A percentile compares a stretch with the other conserved stretches of the same genome.
Conservation (phyloP, 2,113 vertebrate genomes). For the Seriola aureovittata region DNA sequence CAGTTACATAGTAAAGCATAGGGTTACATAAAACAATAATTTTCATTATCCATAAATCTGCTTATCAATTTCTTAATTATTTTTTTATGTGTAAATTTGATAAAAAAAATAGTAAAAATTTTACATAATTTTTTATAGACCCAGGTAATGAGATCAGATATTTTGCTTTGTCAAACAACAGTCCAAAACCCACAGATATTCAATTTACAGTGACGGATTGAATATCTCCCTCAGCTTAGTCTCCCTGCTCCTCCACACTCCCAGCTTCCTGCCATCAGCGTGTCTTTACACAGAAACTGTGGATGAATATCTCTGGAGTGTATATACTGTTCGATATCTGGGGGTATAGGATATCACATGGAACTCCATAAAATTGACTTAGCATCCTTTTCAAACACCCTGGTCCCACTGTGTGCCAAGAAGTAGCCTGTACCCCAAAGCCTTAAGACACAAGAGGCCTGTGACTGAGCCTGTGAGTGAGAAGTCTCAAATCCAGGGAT, state of each 20-base stretch:
- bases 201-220: too few relatives aligned
- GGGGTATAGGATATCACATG: slow-evolving; percentile 79
- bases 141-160: too few relatives aligned
- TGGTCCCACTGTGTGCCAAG: slow-evolving; percentile 40
- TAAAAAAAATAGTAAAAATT: too few relatives aligned
- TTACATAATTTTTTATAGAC: too few relatives aligned
- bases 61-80: too few relatives aligned
- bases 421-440: slow-evolving; percentile 11
- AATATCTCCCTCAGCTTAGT: too few relatives aligned
- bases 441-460: slow-evolving; percentile 14
- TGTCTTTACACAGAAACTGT: slow-evolving; percentile 94
- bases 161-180: too few relatives aligned
- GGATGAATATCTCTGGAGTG: slow-evolving; percentile 88
- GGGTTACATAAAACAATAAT: too few relatives aligned
- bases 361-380: slow-evolving; percentile 80
- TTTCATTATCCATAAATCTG: too few relatives aligned
- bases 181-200: too few relatives aligned
- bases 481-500: slow-evolving; percentile 19
- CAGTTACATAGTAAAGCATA: too few relatives aligned
- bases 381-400: slow-evolving; percentile 87
- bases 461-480: slow-evolving; percentile 1
- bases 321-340: slow-evolving; percentile 94
- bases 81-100: too few relatives aligned
- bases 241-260: slow-evolving; percentile 67
- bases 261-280: slow-evolving; percentile 93